Base-by-base conservation (phyloP, 2,113 vertebrate genomes). In the Gavia stellata region DNA sequence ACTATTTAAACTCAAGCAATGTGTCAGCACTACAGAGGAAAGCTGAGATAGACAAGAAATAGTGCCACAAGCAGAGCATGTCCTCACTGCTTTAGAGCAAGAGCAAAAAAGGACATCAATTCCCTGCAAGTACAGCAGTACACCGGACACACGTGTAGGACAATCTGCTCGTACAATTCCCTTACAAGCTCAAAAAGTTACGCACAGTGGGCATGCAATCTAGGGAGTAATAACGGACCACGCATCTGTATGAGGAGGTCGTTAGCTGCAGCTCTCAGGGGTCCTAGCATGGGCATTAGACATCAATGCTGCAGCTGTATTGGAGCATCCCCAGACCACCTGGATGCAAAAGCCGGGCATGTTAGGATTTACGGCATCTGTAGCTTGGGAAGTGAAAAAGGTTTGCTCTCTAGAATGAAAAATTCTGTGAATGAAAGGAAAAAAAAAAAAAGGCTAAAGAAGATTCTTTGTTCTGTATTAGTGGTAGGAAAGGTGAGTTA, bases 191-290 rank as follows among this genome's bases (percentile, higher is more conserved):
- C 72, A 55, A 28, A 45, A 56, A 74, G 20, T 20, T 50, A 49
- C 11, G 6, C 4, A 1, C 7, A n/a, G 28, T 26, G 26, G 86
- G 62, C 36, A 26, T 1, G 8, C 15, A 29, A 36, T n/a, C 14
- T 9, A 28, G 81, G 50, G 47, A 88, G n/a, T 8, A 71, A 24
- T 29, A 66, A 52, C 1, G 8, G 36, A 55, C 13, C 15, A 20
- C 5, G 2, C 9, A 14, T 26, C 44, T 1, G 4, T 18, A 33
- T 1, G 7, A 59, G 29, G n/a, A 2, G 0, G 36, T 42, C 9
- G 0, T n/a, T 9, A 20, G 33, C 79, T 33, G 79, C 38, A 12
- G 53, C 50, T 44, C 52, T 52, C 15, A 1, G 17, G 40, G 80
- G 40, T 65, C 42, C 67, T 62, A 77, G 77, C 68, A 66, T 4